Percentiles rank a stretch among this genome's conserved stretches.
Conservation (phyloP, 2,113 vertebrate species). For the Dryoscopus gambensis region DNA sequence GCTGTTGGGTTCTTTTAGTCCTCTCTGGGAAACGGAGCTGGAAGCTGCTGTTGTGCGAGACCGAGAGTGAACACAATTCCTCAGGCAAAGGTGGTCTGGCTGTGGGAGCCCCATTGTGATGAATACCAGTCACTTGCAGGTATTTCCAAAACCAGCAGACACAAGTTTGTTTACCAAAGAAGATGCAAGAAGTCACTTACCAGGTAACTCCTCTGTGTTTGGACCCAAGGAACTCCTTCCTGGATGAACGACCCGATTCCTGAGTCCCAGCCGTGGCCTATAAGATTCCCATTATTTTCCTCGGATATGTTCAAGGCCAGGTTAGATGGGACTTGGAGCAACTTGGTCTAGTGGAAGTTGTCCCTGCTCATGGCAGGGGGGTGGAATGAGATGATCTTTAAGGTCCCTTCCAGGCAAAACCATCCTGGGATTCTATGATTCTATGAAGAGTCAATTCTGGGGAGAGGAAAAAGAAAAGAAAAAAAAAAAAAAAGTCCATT, state of each 20-base stretch:
- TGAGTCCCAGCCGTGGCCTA: background rate
- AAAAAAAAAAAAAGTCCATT: background rate
- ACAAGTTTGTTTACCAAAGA: background rate
- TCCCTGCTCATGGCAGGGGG: background rate
- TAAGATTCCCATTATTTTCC: background rate
- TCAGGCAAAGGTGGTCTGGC: background rate
- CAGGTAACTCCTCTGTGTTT: background rate
- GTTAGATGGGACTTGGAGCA: background rate
- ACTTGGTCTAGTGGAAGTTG: too few relatives aligned
- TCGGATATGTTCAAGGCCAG: background rate
- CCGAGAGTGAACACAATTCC: too few relatives aligned
- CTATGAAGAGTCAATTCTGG: too few relatives aligned
- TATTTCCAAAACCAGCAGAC: background rate
- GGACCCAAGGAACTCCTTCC: background rate
- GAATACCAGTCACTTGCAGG: too few relatives aligned
- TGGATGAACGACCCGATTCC: accelerated
- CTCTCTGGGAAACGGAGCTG: background rate
- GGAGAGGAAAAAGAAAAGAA: too few relatives aligned
- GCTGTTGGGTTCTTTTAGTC: background rate
- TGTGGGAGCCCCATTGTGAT: background rate
- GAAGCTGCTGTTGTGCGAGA: background rate
- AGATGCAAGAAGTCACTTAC: background rate
- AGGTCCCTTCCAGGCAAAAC: background rate
- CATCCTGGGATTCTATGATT: background rate
- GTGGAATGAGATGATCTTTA: background rate